Evolutionary conservation across 2,888 invertebrate genomes (phyloP).

Genomic region (Eucera pruinosa): DNA sequence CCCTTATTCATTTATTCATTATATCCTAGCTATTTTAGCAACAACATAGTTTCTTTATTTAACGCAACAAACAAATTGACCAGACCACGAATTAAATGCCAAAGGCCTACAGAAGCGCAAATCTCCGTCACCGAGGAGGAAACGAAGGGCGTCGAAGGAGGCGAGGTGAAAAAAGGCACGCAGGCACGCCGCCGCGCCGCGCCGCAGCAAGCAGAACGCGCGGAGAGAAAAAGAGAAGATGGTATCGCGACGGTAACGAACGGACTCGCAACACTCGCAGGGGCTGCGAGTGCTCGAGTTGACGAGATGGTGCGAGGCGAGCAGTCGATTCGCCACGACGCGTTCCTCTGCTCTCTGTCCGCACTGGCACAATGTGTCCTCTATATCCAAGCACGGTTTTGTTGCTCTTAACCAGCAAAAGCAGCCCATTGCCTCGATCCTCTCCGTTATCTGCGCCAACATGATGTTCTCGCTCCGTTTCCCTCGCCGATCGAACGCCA

Average conservation of each 20-base stretch:
- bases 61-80: not conserved
- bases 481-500: slow-evolving; percentile 22
- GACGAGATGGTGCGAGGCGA: slow-evolving; percentile 72
- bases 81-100: slow-evolving; percentile 44
- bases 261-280: slow-evolving; percentile 56
- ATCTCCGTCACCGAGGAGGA: slow-evolving; percentile 28
- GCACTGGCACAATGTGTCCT: slow-evolving; percentile 68
- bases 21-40: no score
- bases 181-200: slow-evolving; percentile 27
- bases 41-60: no score
- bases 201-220: slow-evolving; percentile 17
- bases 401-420: slow-evolving; percentile 45
- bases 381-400: slow-evolving; percentile 66
- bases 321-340: slow-evolving; percentile 66
- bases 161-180: slow-evolving; percentile 41
- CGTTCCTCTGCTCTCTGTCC: slow-evolving; percentile 56
- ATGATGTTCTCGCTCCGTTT: slow-evolving; percentile 5
- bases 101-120: no score
- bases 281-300: slow-evolving; percentile 56
- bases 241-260: slow-evolving; percentile 70
- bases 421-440: slow-evolving; percentile 12
- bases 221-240: slow-evolving; percentile 58
- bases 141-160: slow-evolving; percentile 48
- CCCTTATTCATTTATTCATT: no score
- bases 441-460: slow-evolving; percentile 17